A percentile compares a stretch with the other conserved stretches of the same genome.
phyloP scores from a whole-genome alignment of 1,140 invertebrate species.

The Achatina immaculata region DNA sequence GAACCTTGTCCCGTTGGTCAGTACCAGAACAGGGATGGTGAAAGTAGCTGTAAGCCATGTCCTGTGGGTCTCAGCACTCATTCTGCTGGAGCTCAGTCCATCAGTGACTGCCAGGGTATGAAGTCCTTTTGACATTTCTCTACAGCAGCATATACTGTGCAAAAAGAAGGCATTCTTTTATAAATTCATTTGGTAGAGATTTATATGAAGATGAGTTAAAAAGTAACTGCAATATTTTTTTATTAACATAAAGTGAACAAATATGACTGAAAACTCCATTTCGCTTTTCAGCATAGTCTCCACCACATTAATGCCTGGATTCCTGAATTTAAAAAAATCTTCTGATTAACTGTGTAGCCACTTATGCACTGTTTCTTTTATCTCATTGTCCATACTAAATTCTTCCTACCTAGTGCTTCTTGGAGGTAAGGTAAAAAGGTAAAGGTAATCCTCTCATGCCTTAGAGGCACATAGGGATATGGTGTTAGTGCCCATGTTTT shows the following conservation, averaged over 20 bases:
- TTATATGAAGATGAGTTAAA: neutral
- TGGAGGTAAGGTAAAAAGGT: too few relatives aligned
- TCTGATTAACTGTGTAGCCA: too few relatives aligned
- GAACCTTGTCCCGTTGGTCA: conserved; percentile 38
- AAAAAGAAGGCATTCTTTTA: neutral
- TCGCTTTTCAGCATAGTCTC: neutral
- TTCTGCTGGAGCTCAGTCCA: conserved; percentile 10
- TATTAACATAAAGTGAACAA: conserved; percentile 7
- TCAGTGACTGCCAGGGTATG: conserved; percentile 13
- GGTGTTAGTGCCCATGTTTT: too few relatives aligned
- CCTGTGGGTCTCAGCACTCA: conserved; percentile 42
- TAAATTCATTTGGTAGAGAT: neutral
- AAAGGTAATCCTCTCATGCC: too few relatives aligned
- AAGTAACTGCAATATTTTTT: too few relatives aligned
- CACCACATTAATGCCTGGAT: too few relatives aligned
- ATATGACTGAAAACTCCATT: neutral
- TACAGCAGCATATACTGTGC: neutral
- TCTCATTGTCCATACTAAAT: too few relatives aligned
- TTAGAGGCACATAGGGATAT: too few relatives aligned
- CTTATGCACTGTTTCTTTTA: too few relatives aligned
- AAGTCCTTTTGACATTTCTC: neutral
- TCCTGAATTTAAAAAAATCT: too few relatives aligned
- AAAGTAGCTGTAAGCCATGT: conserved; percentile 36
- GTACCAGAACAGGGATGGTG: conserved; percentile 37
- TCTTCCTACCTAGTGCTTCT: too few relatives aligned